Base-by-base conservation (phyloP, 2,888 invertebrate genomes). In the Dynastes tityus region DNA sequence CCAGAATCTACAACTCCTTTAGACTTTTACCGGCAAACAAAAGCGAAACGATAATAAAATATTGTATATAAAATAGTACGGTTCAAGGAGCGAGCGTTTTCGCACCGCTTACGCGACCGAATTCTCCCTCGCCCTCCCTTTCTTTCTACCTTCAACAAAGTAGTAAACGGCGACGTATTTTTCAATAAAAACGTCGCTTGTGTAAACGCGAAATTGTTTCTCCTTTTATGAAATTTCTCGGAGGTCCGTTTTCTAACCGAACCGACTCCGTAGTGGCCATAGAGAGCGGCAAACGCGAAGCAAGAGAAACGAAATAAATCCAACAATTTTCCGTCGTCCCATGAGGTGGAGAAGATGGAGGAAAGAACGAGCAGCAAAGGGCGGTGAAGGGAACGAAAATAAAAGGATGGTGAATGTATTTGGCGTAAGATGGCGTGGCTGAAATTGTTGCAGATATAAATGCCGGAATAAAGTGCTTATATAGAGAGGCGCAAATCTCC, bases 121-220 rank as follows among this genome's bases (percentile, higher is more conserved):
- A 45, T 45, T 1, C 53, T 53, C n/a, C n/a, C 53, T n/a, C 16
- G 2, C n/a, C 16, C n/a, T 0, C 51, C 2, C 13, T 51, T 8
- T 9, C 1, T 0, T 3, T n/a, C 51, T 11, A 51, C 51, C 13
- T 51, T 51, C n/a, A 3, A 11, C n/a, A 1, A 53, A n/a, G 8
- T 16, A 16, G n/a, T n/a, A 53, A 53, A 61, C 61, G 61, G 9
- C 61, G 11, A 8, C 29, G 61, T 61, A 61, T 61, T 61, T 61
- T 61, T 61, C 29, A 61, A 61, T 61, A 61, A 29, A 61, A 61
- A 22, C 29, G 61, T 61, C 61, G 29, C 27, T 29, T 6, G 61
- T 22, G 61, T 4, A 29, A 22, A 61, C 61, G 61, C 61, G 22
- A 61, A 61, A 61, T 61, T 29, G 61, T 61, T 29, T 29, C 55